Evolutionary conservation across 2,113 vertebrate species (phyloP), one percentile per base, ranked within the genome.

Genomic region (Acinonyx jubatus): DNA sequence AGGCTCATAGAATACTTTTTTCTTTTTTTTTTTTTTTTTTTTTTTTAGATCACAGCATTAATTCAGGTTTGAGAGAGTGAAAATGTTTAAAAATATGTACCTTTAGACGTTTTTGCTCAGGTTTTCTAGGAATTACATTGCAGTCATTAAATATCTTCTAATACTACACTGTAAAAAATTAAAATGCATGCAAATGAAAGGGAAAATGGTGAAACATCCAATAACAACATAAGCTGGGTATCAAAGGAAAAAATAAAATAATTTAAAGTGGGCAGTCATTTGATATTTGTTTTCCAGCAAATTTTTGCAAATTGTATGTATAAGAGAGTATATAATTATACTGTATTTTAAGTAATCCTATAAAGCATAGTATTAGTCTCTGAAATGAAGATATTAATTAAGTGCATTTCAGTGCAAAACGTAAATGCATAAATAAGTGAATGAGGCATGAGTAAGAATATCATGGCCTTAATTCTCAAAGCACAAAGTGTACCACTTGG

Each of bases 361-460:
- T 31, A 86, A 91, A 63, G 2, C 50, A 88, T 31, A 83, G 9
- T 66, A 31, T 45, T 55, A 27, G 27, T 94, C 36, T 19, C 16
- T 68, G 16, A 87, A 95, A 81, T 92, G 88, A 82, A 90, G 71
- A 69, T 69, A 88, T 66, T 84, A 92, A 80, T 36, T 41, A 86
- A 91, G 36, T 80, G 23, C 15, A 95, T 81, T 91, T 96, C 25
- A 45, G 23, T 3, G 23, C 11, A 61, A 97, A 95, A 61, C 8
- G 41, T 36, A 96, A 91, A 73, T 68, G 3, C 25, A 79, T 38
- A 95, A 79, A 69, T n/a, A 88, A 80, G 13, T 80, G 61, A 3
- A 1, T 48, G 29, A 21, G 23, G 7, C 36, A 23, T 36, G 48
- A 92, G 33, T 78, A 18, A 85, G 33, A 91, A 50, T 50, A 57